A percentile compares a stretch with the other conserved stretches of the same genome.
phyloP scores from a whole-genome alignment of 2,888 invertebrate genomes.

The Platypus cylindrus region DNA sequence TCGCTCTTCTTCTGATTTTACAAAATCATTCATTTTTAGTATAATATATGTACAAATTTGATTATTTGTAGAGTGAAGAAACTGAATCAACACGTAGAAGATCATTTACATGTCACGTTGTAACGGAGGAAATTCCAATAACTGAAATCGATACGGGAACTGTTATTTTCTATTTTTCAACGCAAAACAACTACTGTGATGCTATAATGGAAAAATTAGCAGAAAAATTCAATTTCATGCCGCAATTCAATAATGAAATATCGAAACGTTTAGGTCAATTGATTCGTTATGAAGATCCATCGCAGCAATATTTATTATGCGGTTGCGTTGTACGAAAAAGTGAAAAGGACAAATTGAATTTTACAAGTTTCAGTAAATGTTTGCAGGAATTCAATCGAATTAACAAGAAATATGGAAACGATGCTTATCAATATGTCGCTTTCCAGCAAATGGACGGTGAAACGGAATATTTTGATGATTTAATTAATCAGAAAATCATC shows the following conservation, averaged over 20 bases:
- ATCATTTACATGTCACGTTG: constrained; percentile 14
- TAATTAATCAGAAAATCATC: constrained; percentile 26
- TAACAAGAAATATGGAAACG: constrained; percentile 9
- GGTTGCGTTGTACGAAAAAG: constrained; percentile 23
- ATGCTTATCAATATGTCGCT: constrained; percentile 17
- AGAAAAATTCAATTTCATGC: constrained; percentile 25
- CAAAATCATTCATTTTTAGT: neutral
- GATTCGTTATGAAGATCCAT: constrained; percentile 17
- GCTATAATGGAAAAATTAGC: constrained; percentile 23
- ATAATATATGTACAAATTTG: neutral
- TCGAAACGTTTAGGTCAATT: constrained; percentile 22
- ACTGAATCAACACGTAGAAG: constrained; percentile 4
- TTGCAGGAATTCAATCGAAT: constrained; percentile 16
- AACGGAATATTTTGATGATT: constrained; percentile 19
- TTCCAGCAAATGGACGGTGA: constrained; percentile 15
- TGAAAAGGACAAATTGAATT: constrained; percentile 16
- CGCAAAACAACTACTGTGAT: constrained; percentile 22
- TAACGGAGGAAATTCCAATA: constrained; percentile 19
- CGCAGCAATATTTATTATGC: constrained; percentile 20
- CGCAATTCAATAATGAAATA: constrained; percentile 16
- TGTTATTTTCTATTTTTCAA: constrained; percentile 29
- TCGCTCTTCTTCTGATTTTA: too few relatives aligned
- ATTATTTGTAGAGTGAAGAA: constrained; percentile 5
- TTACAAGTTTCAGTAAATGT: constrained; percentile 18
- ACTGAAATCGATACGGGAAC: constrained; percentile 24